Conservation (phyloP, 2,113 vertebrate genomes). For the Phodopus roborovskii region DNA sequence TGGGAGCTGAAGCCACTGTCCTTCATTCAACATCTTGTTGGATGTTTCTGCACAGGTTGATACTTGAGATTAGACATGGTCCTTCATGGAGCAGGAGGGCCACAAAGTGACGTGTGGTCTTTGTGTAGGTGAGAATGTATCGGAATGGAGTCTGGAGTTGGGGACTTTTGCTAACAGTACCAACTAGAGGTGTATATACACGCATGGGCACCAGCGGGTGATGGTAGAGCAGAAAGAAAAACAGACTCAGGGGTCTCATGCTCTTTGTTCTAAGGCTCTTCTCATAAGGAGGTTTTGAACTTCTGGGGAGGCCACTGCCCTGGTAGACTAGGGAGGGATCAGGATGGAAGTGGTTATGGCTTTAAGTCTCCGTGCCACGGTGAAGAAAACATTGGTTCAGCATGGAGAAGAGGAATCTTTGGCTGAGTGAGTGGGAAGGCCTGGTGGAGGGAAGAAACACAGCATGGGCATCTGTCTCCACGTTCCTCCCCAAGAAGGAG, state of each 20-base stretch:
- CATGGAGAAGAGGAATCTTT: background rate
- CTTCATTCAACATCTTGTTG: background rate
- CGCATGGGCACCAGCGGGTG: fast-evolving
- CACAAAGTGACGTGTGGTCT: background rate
- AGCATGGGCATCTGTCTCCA: background rate
- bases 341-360: too few relatives aligned
- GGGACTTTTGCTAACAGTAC: background rate
- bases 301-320: background rate
- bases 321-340: background rate
- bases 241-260: background rate
- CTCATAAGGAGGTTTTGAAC: background rate
- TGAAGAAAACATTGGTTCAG: background rate
- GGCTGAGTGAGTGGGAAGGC: background rate
- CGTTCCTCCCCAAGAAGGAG: background rate
- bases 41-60: background rate
- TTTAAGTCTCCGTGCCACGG: too few relatives aligned
- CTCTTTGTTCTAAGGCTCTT: background rate
- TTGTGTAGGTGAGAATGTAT: background rate
- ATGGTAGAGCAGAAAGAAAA: background rate
- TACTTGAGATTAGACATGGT: too few relatives aligned
- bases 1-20: background rate
- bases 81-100: background rate
- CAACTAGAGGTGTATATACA: too few relatives aligned
- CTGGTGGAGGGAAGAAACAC: background rate
- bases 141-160: too few relatives aligned